Evolutionary conservation across 2,888 invertebrate genomes (phyloP), one percentile per base, ranked within the genome.

Genomic region (Pollenia amentaria): DNA sequence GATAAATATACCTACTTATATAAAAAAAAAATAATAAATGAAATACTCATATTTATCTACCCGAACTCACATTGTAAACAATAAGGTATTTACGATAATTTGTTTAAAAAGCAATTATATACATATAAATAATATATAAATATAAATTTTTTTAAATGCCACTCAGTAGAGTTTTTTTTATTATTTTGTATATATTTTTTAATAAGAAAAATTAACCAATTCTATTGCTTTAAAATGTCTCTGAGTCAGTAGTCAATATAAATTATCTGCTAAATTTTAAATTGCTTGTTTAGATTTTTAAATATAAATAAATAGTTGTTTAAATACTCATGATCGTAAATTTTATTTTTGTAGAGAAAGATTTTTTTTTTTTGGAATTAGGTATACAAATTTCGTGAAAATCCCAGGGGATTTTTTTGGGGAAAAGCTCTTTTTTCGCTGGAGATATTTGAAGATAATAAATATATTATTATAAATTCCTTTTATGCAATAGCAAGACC

Each of bases 81-180:
- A 18, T 69, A 14, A 44, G 42, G 7, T 53, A 53, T 53, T 70
- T 53, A 57, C 18, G 38, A 55, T 46, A 72, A 72, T 72, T 64
- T 18, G 9, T 16, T 51, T 42, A 38, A 69, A 53, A 38, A 29
- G 6, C 4, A 29, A 29, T 29, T 29, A 29, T 29, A 29, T 29
- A 29, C 1, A 29, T 29, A 29, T 6, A 29, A 29, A 29, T 29
- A 29, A 29, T 29, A 29, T 29, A 29, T 29, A 3, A 0, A 29
- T 3, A 29, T n/a, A n/a, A n/a, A n/a, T 29, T 6, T 44, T 18
- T 55, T 44, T 14, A 57, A 55, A 42, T 18, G 48, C n/a, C 29
- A 67, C 21, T 65, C 64, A 44, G n/a, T 65, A 40, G 3, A 55
- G 3, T 12, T 64, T 64, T 18, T 44, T 42, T 11, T 29, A 12